Conservation (phyloP, 1,140 invertebrate species). For the Diploscapter pachys region DNA sequence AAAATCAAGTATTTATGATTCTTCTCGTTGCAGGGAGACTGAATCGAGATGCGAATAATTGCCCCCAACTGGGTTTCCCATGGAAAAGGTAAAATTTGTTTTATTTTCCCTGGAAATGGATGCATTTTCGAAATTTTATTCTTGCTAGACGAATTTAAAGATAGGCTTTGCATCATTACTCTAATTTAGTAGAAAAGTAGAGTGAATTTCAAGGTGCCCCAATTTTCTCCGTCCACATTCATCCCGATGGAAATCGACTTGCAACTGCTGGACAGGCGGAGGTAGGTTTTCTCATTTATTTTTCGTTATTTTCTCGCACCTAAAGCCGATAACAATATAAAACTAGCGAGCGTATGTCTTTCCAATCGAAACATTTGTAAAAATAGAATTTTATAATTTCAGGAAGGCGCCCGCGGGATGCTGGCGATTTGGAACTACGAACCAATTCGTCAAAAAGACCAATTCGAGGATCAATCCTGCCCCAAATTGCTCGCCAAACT, state of each 20-base stretch:
- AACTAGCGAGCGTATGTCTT: constrained; percentile 13
- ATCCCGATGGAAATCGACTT: constrained; percentile 29
- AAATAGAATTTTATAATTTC: constrained; percentile 3
- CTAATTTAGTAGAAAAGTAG: too few species aligned
- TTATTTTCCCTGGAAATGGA: too few species aligned
- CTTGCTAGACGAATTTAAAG: too few species aligned
- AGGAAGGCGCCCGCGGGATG: constrained; percentile 20
- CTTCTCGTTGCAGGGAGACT: too few species aligned
- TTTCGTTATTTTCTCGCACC: background rate
- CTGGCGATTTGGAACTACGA: constrained; percentile 30
- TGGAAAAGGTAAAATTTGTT: too few species aligned
- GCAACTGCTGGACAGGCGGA: constrained; percentile 30
- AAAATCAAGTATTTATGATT: too few species aligned
- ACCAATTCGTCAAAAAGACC: background rate
- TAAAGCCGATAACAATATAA: background rate
- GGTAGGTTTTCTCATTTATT: constrained; percentile 5
- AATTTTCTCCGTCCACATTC: constrained; percentile 33
- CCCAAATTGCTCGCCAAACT: constrained; percentile 20
- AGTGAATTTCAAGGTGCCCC: constrained; percentile 1
- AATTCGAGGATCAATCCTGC: background rate
- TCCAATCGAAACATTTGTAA: background rate
- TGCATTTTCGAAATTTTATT: too few species aligned
- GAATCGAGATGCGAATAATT: too few species aligned
- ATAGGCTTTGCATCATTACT: too few species aligned
- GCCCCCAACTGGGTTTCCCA: too few species aligned